These are phyloP conservation scores for Turritopsis dohrnii DNA, from an alignment of 30 jellyfish, hydroid and myxozoan species.

Conservation along the genomic window DNA sequence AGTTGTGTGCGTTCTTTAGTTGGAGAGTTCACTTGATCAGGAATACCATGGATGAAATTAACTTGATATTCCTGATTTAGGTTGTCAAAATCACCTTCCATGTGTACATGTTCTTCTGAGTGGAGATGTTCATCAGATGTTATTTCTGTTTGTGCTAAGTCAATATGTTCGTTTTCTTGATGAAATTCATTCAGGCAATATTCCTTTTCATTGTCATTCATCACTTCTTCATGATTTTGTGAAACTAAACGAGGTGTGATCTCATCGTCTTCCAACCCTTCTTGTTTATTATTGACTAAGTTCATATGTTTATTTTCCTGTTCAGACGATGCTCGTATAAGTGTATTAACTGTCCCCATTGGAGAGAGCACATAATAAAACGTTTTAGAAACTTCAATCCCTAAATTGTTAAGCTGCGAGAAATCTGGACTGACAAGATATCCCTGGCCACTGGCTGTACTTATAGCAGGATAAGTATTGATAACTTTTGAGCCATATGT, in stretches of 20 bases:
- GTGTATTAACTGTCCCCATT: conserved; percentile 8
- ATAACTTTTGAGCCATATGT: neutral
- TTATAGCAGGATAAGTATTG: conserved; percentile 12
- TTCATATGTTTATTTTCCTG: neutral
- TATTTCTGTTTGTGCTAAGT: conserved; percentile 14
- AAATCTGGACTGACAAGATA: conserved; percentile 23
- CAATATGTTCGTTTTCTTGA: conserved; percentile 6
- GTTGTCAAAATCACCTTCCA: conserved; percentile 4
- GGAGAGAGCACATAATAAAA: conserved; percentile 36
- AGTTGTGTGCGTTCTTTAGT: conserved; percentile 8
- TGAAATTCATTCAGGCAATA: neutral
- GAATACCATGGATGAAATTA: conserved; percentile 22
- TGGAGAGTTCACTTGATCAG: conserved; percentile 16
- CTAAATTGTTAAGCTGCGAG: conserved; percentile 20
- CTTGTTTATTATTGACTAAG: neutral
- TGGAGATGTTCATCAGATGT: neutral
- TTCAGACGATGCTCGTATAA: neutral
- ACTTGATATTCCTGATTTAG: conserved; percentile 9
- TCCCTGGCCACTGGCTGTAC: conserved; percentile 21
- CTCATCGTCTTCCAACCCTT: conserved; percentile 4
- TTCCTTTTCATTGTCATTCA: neutral
- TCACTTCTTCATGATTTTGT: neutral
- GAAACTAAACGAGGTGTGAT: neutral
- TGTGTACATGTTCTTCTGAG: neutral
- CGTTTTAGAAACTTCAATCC: conserved; percentile 25